These are phyloP conservation scores for Julus scandinavius DNA, from an alignment of 2,888 invertebrate genomes.

Conservation along the genomic window DNA sequence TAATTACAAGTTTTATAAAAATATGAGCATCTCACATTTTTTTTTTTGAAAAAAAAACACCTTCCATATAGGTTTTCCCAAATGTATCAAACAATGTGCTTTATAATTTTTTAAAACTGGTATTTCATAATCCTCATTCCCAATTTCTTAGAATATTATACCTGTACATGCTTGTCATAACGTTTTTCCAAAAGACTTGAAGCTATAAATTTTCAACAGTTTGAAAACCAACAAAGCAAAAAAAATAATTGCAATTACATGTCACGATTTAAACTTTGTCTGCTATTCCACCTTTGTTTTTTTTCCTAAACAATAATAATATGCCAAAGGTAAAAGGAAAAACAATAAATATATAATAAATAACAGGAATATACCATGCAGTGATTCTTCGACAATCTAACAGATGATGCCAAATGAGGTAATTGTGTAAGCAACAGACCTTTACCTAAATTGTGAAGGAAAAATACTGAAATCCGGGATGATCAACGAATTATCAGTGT, in stretches of 20 bases:
- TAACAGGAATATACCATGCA: neutral
- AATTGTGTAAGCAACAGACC: neutral
- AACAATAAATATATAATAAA: neutral
- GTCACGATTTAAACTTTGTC: conserved; percentile 11
- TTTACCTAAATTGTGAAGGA: neutral
- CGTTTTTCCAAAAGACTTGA: neutral
- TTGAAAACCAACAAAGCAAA: neutral
- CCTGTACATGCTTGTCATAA: neutral
- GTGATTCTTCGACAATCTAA: neutral
- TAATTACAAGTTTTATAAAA: too few species aligned
- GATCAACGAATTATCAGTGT: neutral
- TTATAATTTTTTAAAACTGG: neutral
- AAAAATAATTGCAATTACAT: neutral
- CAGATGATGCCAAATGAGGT: neutral
- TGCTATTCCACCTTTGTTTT: neutral
- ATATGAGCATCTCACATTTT: too few species aligned
- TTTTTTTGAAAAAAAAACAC: neutral
- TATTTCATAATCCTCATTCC: neutral
- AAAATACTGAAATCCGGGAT: conserved; percentile 2
- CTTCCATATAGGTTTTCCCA: conserved; percentile 5
- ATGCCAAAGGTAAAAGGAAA: conserved; percentile 28
- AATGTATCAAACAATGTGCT: neutral
- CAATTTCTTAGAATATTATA: neutral
- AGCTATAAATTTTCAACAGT: neutral
- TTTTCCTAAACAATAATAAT: neutral